phyloP scores from a whole-genome alignment of 1,140 invertebrate genomes.

The Tigriopus japonicus region DNA sequence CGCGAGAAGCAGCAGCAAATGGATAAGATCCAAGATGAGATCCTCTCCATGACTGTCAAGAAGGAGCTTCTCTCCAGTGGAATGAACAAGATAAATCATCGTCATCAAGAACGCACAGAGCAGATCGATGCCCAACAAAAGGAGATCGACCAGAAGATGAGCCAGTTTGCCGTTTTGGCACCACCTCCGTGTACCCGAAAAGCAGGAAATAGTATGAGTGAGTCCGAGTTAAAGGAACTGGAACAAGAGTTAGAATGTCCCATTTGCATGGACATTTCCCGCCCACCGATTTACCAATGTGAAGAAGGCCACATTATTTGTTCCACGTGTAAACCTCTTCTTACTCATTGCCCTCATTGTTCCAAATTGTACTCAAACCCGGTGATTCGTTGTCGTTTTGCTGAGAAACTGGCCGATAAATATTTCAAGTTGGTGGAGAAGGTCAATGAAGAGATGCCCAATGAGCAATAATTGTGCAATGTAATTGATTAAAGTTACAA shows the following conservation, averaged over 20 bases:
- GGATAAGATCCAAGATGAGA: slow-evolving; percentile 4
- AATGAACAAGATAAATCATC: background rate
- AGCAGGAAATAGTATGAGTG: background rate
- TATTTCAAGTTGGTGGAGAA: background rate
- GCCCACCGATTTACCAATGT: slow-evolving; percentile 13
- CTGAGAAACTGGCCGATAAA: slow-evolving; percentile 6
- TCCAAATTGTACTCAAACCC: slow-evolving; percentile 4
- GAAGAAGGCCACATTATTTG: slow-evolving; percentile 12
- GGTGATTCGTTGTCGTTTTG: slow-evolving; percentile 10
- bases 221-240: background rate
- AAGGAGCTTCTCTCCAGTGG: background rate
- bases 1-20: background rate
- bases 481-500: no score
- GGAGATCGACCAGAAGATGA: background rate
- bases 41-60: background rate
- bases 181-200: background rate
- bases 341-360: slow-evolving; percentile 1
- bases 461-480: no score
- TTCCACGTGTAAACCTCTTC: slow-evolving; percentile 9
- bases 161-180: background rate
- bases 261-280: slow-evolving; percentile 4
- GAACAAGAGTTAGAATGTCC: background rate
- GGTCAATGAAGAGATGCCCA: no score
- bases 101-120: background rate
- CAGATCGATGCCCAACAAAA: background rate